phyloP scores from a whole-genome alignment of 2,797 vertebrate species.

The Coccyzus lansbergi region DNA sequence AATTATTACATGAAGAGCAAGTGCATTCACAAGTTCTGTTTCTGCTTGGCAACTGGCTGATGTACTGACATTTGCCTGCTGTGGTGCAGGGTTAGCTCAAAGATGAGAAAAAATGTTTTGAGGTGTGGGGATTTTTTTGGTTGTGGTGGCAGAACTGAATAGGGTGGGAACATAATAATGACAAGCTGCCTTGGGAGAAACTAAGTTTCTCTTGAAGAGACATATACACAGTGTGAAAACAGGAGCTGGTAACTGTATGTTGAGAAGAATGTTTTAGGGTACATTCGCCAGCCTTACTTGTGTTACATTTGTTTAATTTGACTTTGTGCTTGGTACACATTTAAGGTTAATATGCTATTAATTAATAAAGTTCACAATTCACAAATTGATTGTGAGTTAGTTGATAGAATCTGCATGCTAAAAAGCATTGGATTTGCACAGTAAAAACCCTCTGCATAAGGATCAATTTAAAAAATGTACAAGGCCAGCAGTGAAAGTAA shows the following conservation, averaged over 20 bases:
- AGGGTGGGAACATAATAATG: neutral
- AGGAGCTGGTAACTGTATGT: neutral
- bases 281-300: neutral
- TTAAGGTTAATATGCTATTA: slow-evolving; percentile 20
- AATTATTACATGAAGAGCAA: neutral
- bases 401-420: neutral
- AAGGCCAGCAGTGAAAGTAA: neutral
- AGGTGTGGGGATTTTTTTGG: neutral
- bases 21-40: neutral
- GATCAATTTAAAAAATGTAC: neutral
- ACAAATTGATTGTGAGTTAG: neutral
- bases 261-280: slow-evolving; percentile 5
- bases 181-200: neutral
- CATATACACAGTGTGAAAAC: neutral
- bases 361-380: neutral
- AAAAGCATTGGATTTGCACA: neutral
- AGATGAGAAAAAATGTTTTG: neutral
- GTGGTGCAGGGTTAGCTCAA: neutral
- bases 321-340: slow-evolving; percentile 18
- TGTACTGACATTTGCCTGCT: neutral
- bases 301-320: slow-evolving; percentile 18
- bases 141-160: neutral
- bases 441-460: neutral
- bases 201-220: neutral
- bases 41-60: neutral